phyloP scores from a whole-genome alignment of 2,113 vertebrate species.

The Oryzias celebensis region DNA sequence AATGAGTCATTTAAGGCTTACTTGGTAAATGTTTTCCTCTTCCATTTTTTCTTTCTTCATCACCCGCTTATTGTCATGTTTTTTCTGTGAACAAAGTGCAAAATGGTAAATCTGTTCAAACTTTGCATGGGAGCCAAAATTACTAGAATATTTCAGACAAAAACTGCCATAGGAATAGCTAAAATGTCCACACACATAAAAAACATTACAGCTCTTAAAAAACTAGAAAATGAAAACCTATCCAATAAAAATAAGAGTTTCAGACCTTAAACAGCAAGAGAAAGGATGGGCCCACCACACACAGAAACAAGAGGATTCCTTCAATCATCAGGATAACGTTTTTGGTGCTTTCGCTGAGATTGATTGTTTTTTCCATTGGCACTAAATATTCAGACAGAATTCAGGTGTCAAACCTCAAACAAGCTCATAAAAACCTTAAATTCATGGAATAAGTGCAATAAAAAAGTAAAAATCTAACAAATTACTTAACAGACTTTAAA shows the following conservation, averaged over 20 bases:
- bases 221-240: too few species aligned
- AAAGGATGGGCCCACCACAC: slow-evolving; percentile 64
- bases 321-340: slow-evolving; percentile 74
- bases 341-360: slow-evolving; percentile 69
- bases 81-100: slow-evolving; percentile 56
- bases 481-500: slow-evolving; percentile 12
- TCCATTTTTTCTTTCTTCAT: slow-evolving; percentile 62
- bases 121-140: too few species aligned
- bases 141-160: too few species aligned
- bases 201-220: too few species aligned
- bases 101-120: neutral
- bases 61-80: slow-evolving; percentile 44
- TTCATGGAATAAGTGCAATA: neutral
- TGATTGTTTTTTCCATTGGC: slow-evolving; percentile 58
- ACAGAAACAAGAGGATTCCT: slow-evolving; percentile 72
- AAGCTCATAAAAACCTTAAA: neutral
- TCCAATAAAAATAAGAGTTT: neutral
- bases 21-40: slow-evolving; percentile 82
- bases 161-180: too few species aligned
- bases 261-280: slow-evolving; percentile 72
- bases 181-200: too few species aligned
- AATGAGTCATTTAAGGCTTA: slow-evolving; percentile 31
- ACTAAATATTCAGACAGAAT: slow-evolving; percentile 41
- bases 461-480: neutral
- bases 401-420: slow-evolving; percentile 4